A percentile compares a stretch with the other conserved stretches of the same genome.
These are phyloP conservation scores for Porites lobata DNA, from an alignment of 92 coral and sea anemone species.

Conservation along the genomic window DNA sequence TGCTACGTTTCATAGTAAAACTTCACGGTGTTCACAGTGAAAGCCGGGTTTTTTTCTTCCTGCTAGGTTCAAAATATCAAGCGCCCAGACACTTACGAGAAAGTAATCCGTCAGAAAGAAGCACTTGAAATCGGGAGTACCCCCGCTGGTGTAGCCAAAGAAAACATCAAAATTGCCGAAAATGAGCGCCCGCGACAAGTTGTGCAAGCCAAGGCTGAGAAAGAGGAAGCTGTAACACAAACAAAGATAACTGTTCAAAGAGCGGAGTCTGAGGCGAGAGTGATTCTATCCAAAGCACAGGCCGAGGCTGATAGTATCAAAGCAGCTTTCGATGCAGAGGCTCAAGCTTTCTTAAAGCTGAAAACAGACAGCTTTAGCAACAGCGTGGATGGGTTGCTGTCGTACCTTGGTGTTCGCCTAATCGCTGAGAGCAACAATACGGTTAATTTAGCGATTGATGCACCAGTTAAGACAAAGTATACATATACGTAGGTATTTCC, in stretches of 20 bases:
- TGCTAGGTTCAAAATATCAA: slow-evolving; percentile 45
- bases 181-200: slow-evolving; percentile 86
- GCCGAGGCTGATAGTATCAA: slow-evolving; percentile 75
- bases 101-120: slow-evolving; percentile 81
- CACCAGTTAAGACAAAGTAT: slow-evolving; percentile 93
- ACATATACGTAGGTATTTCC: slow-evolving; percentile 47
- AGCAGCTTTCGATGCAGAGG: slow-evolving; percentile 80
- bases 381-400: slow-evolving; percentile 81
- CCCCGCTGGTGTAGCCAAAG: slow-evolving; percentile 61
- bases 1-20: too few relatives aligned
- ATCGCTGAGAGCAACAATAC: slow-evolving; percentile 78
- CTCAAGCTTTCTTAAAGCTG: slow-evolving; percentile 62
- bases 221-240: slow-evolving; percentile 81
- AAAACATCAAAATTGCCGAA: slow-evolving; percentile 82
- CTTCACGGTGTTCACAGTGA: too few relatives aligned
- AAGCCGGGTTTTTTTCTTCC: background rate
- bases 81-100: slow-evolving; percentile 79
- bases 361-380: slow-evolving; percentile 61
- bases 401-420: slow-evolving; percentile 82
- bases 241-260: slow-evolving; percentile 73
- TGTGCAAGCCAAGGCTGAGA: slow-evolving; percentile 71
- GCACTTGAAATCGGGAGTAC: background rate
- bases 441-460: slow-evolving; percentile 80
- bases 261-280: slow-evolving; percentile 80
- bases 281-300: slow-evolving; percentile 67